These are phyloP conservation scores for Engraulis encrasicolus DNA, from an alignment of 2,113 vertebrate species.

Conservation along the genomic window DNA sequence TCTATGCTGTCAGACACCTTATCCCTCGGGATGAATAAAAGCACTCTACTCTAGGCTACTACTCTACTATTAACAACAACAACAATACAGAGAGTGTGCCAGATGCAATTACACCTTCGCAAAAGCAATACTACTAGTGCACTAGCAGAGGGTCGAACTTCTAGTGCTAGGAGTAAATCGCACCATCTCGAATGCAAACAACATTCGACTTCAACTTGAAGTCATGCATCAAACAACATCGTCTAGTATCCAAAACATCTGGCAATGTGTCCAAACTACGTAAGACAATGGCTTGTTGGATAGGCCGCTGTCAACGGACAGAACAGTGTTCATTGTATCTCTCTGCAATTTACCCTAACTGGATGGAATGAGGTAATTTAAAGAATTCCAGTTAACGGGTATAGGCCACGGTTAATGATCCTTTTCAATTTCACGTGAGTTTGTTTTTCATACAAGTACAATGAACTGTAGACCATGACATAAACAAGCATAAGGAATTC, in stretches of 20 bases:
- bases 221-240: not conserved
- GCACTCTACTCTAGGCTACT: too few relatives aligned
- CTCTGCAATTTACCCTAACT: not conserved
- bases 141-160: too few relatives aligned
- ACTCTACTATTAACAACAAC: too few relatives aligned
- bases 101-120: too few relatives aligned
- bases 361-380: not conserved
- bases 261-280: not conserved
- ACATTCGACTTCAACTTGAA: not conserved
- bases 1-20: too few relatives aligned
- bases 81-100: too few relatives aligned
- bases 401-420: not conserved
- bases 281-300: not conserved
- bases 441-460: not conserved
- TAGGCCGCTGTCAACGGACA: not conserved
- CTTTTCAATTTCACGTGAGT: not conserved
- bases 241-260: not conserved
- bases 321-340: not conserved
- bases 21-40: too few relatives aligned
- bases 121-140: too few relatives aligned
- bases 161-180: too few relatives aligned
- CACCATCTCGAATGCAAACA: constrained; percentile 23
- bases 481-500: too few relatives aligned
- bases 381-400: not conserved
- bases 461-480: not conserved